Evolutionary conservation across 2,797 vertebrate genomes (phyloP), one percentile per base, ranked within the genome.

Genomic region (Sebastolobus alascanus): DNA sequence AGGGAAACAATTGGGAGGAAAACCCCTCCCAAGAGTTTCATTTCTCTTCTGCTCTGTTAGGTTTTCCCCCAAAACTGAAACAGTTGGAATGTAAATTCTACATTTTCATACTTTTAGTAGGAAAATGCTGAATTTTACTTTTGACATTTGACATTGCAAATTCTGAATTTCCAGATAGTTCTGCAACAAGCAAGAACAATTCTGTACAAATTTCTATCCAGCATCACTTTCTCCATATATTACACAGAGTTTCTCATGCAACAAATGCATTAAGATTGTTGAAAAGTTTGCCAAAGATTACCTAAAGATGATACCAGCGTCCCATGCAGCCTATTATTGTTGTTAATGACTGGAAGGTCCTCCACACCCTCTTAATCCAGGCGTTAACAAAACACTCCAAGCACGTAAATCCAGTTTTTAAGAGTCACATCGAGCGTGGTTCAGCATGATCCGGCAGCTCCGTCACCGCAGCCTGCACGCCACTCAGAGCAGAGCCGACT

Each of bases 201-300:
- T 18, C 4, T 40, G 38, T 3, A 55, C 1, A 33, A 1, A 35
- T 37, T 5, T 18, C 18, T 27, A 27, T 59, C 5, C 27, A 67
- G 20, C n/a, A 68, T 64, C 33, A 52, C 58, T 46, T 68, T 10
- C 18, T 2, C 6, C 12, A 5, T 13, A 55, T 22, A 52, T 12
- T 5, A 40, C 7, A 29, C 16, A 59, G 16, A 52, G 5, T 60
- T 63, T 64, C 31, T 64, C 29, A 68, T 66, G 40, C 73, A 86
- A 68, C 46, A 86, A 73, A 75, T 68, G 31, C 31, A 73, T 31
- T 59, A 33, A 33, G 1, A 56, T 43, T 13, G 22, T 66, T 56
- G 3, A 77, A 76, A 85, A 78, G 63, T 86, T 81, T 71, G 13
- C n/a, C 38, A 75, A 72, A 89, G 61, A 91, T 95, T 93, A 96